Base-by-base conservation (phyloP, 2,888 invertebrate species). In the Parnassius apollo region DNA sequence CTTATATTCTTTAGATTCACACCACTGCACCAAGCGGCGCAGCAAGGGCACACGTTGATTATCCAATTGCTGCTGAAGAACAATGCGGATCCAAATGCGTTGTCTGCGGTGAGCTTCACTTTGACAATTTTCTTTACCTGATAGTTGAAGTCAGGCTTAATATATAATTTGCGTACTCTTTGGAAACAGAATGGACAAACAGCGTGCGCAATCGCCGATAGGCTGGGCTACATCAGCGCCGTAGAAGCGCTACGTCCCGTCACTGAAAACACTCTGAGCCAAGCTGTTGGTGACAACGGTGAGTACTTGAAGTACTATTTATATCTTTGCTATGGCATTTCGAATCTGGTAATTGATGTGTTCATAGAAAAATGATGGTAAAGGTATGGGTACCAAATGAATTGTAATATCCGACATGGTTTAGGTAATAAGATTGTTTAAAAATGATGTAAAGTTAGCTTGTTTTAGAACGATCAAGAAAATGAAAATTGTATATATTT, bases 11-110 rank as follows among this genome's bases (percentile, higher is more conserved):
- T 0, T 77, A 92, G 92, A 55, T 98, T 98, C 85, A 99, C 99
- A 0, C 98, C 99, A 0, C 93, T 99, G 12, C 99, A 99, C 92
- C 99, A 99, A 83, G 99, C 99, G 0, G 98, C 99, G 0, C 99
- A 99, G 80, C 99, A 99, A 86, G 99, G 99, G 0, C 99, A 99
- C 86, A 97, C 98, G 1, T 94, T 98, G 74, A 97, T 99, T 69
- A 98, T 99, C 59, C 97, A 96, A 77, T 93, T 98, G 59, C 93
- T 99, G 50, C 92, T 99, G 71, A 98, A 98, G 79, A 95, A 97
- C 88, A 96, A 95, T 79, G 99, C 99, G 0, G 96, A 98, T 81
- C 99, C 99, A 3, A 98, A 99, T 86, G 97, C 97, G 22, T 91
- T 98, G 61, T 99, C 98, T 60, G 96, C 96, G 78, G 99, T 99